These are phyloP conservation scores for Peucedramus taeniatus DNA, from an alignment of 2,113 vertebrate genomes.

Conservation along the genomic window DNA sequence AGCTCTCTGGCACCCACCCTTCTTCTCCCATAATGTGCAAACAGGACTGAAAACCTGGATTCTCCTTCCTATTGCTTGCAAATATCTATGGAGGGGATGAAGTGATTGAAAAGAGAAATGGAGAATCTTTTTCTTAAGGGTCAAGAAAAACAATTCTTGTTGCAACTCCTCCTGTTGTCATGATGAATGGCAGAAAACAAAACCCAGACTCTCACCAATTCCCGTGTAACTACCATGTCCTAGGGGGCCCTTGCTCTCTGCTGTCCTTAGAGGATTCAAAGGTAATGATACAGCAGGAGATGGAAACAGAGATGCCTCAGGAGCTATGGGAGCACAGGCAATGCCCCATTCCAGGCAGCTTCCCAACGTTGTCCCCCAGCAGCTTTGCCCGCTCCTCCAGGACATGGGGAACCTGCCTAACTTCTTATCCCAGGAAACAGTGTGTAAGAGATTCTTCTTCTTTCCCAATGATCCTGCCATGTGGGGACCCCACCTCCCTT, in stretches of 20 bases:
- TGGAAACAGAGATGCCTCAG: background rate
- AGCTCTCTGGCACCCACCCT: background rate
- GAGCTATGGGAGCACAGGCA: accelerated
- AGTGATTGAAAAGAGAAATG: background rate
- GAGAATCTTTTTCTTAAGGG: background rate
- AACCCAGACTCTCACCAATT: background rate
- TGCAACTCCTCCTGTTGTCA: background rate
- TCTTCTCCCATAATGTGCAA: background rate
- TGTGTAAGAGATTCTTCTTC: background rate
- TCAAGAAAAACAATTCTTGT: background rate
- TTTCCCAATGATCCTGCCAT: background rate
- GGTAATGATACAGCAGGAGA: background rate
- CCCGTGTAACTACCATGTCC: background rate
- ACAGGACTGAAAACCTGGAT: background rate
- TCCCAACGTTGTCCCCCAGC: background rate
- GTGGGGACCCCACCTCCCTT: background rate
- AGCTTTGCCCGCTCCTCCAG: background rate
- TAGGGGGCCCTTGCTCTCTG: background rate
- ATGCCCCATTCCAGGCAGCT: background rate
- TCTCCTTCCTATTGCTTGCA: background rate
- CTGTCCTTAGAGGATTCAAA: background rate
- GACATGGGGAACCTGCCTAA: background rate
- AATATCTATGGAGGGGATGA: background rate
- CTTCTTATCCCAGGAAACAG: background rate
- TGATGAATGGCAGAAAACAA: background rate